Percentiles rank a stretch among this genome's conserved stretches.
Conservation (phyloP, 2,113 vertebrate species). For the Nesoenas mayeri region DNA sequence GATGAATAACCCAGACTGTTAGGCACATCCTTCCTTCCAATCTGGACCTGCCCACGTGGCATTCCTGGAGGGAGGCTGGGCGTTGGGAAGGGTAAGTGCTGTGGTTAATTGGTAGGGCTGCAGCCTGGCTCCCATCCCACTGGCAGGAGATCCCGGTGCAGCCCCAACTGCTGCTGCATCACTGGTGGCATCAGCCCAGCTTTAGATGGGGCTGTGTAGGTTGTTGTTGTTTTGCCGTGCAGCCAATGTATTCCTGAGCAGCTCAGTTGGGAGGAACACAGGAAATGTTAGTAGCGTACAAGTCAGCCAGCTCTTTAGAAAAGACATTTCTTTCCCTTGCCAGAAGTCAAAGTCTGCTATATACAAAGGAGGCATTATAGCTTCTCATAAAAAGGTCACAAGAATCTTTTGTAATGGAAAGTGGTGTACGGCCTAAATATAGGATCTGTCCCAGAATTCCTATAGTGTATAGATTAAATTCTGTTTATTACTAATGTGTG, state of each 20-base stretch:
- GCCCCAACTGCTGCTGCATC: conserved; percentile 9
- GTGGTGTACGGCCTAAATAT: conserved; percentile 35
- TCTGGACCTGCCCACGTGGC: neutral
- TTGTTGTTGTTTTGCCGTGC: neutral
- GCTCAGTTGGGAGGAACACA: neutral
- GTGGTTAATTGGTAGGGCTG: neutral
- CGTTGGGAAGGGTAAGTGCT: fast-evolving
- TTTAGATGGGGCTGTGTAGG: neutral
- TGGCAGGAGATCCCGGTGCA: neutral
- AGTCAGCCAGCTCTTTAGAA: conserved; percentile 24
- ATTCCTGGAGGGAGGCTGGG: neutral
- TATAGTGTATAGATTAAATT: neutral
- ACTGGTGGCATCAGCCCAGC: conserved; percentile 30
- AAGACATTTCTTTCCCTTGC: conserved; percentile 25
- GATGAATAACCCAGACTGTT: neutral
- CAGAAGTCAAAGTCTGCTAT: conserved; percentile 41
- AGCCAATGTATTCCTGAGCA: neutral
- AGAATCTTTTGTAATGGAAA: conserved; percentile 54
- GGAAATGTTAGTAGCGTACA: neutral
- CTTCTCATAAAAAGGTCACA: conserved; percentile 55
- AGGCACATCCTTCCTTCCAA: neutral
- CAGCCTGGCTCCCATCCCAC: neutral
- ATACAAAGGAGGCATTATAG: conserved; percentile 62
- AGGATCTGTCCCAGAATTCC: conserved; percentile 37
- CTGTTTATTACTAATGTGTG: neutral